phyloP scores from a whole-genome alignment of 2,797 vertebrate species.

The Phrynocephalus vlangalii region DNA sequence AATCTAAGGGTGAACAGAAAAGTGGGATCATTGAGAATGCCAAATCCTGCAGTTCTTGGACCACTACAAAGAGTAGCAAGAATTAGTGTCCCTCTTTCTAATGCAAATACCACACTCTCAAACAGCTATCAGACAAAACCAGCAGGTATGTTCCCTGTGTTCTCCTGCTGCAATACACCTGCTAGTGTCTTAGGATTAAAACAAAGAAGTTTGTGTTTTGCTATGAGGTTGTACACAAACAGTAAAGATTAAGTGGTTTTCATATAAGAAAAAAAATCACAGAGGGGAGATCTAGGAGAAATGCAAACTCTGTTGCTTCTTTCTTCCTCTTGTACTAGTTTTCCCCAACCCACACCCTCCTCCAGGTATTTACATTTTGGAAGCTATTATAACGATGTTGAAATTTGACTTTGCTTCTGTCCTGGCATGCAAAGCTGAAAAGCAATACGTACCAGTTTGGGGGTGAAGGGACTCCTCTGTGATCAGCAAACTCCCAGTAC shows the following conservation, averaged over 20 bases:
- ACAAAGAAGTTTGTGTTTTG: background rate
- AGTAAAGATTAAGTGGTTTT: background rate
- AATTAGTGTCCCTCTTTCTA: background rate
- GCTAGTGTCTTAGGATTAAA: background rate
- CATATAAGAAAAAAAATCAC: background rate
- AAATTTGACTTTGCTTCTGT: background rate
- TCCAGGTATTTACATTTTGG: background rate
- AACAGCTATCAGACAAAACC: background rate
- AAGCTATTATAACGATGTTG: background rate
- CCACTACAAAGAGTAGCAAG: background rate
- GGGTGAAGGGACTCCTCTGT: no score
- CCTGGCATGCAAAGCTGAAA: background rate
- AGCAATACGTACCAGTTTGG: background rate
- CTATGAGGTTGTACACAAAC: background rate
- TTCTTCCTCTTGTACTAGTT: background rate
- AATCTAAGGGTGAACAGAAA: no score
- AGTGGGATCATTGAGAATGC: background rate
- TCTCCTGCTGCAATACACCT: background rate
- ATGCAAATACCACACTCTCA: background rate
- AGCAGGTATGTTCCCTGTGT: conserved; percentile 2
- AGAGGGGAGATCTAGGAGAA: background rate
- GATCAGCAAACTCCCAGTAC: no score
- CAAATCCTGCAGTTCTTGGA: conserved; percentile 1
- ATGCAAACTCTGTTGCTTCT: background rate
- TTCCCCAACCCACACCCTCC: background rate